Evolutionary conservation across 2,113 vertebrate species (phyloP).

Genomic region (Ochotona princeps): DNA sequence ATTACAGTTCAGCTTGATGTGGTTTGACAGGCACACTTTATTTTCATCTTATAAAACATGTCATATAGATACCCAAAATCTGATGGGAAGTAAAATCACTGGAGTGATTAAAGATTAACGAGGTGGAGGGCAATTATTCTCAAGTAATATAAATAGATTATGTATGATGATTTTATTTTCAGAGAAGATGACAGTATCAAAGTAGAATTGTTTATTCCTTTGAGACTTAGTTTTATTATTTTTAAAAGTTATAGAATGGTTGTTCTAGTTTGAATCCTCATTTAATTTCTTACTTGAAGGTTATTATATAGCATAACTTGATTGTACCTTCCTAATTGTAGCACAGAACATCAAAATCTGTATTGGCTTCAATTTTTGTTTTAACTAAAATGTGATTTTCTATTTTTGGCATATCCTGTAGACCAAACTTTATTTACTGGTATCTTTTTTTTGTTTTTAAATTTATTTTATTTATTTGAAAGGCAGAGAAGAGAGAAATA

Average conservation of each 20-base stretch:
- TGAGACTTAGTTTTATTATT: slow-evolving; percentile 76
- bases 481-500: too few relatives aligned
- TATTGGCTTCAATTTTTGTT: slow-evolving; percentile 56
- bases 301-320: slow-evolving; percentile 68
- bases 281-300: slow-evolving; percentile 72
- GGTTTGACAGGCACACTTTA: slow-evolving; percentile 52
- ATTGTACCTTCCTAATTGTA: slow-evolving; percentile 59
- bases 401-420: slow-evolving; percentile 31
- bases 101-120: slow-evolving; percentile 74
- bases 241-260: slow-evolving; percentile 76
- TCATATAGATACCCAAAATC: slow-evolving; percentile 52
- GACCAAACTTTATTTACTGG: slow-evolving; percentile 39
- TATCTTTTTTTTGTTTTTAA: neutral
- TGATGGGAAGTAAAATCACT: slow-evolving; percentile 79
- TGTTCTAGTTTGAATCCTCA: slow-evolving; percentile 69
- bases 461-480: too few relatives aligned
- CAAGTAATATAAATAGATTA: slow-evolving; percentile 76
- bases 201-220: slow-evolving; percentile 74
- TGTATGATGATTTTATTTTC: slow-evolving; percentile 71
- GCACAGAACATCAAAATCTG: slow-evolving; percentile 34
- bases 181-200: slow-evolving; percentile 71
- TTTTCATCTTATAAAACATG: slow-evolving; percentile 65
- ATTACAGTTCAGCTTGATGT: slow-evolving; percentile 54
- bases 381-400: slow-evolving; percentile 37
- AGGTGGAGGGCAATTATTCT: slow-evolving; percentile 72